Conservation (phyloP, 2,113 vertebrate species). For the Trogon melanurus region DNA sequence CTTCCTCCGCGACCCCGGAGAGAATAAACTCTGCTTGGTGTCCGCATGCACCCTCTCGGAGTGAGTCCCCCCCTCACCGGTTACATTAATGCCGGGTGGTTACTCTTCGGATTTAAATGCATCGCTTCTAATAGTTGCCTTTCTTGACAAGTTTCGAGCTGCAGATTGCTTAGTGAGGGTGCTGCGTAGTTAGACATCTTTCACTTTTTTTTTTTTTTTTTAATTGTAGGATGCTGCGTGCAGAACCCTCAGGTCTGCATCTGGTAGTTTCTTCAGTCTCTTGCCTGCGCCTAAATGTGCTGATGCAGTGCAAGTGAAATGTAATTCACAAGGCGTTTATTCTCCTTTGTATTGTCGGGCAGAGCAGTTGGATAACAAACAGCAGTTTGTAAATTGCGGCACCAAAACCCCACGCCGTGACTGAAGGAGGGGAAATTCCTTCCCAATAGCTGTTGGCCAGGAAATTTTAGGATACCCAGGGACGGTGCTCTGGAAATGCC, state of each 20-base stretch:
- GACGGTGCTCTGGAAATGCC: background rate
- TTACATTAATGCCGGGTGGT: too few relatives aligned
- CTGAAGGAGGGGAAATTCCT: background rate
- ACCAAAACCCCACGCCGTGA: background rate
- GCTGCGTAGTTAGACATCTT: background rate
- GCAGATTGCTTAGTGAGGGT: background rate
- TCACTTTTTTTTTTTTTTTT: background rate
- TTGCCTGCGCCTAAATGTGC: background rate
- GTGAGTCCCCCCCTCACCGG: background rate
- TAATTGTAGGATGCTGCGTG: background rate
- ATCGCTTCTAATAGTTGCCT: background rate
- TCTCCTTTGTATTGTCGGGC: background rate
- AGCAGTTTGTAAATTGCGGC: background rate
- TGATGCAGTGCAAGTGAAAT: background rate
- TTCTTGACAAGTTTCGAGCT: background rate
- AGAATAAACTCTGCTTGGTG: background rate
- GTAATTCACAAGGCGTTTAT: background rate
- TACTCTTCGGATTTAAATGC: background rate
- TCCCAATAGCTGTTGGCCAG: background rate
- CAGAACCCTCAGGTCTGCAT: background rate
- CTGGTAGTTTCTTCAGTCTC: background rate
- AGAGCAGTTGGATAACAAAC: background rate
- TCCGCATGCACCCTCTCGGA: rapidly evolving
- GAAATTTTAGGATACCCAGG: background rate
- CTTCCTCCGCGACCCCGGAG: rapidly evolving